Evolutionary conservation across 2,888 invertebrate genomes (phyloP).

Genomic region (Tetranychus truncatus): DNA sequence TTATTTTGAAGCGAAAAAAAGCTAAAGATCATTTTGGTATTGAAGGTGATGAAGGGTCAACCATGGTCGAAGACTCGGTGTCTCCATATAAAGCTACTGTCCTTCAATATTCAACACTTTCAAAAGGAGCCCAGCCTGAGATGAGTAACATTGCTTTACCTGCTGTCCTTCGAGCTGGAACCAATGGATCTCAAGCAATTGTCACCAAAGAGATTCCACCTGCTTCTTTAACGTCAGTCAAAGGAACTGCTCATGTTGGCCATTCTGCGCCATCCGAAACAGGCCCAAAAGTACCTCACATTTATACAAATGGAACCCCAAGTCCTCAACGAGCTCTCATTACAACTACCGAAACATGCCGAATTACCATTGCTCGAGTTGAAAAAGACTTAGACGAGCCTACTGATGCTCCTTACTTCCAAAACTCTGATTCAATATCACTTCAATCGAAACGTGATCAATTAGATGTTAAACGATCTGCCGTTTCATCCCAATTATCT

Average conservation of each 20-base stretch:
- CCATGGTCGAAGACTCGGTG: constrained; percentile 93
- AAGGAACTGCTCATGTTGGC: constrained; percentile 71
- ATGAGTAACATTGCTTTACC: constrained; percentile 19
- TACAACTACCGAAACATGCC: constrained; percentile 71
- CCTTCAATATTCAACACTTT: constrained; percentile 46
- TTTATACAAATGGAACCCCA: constrained; percentile 56
- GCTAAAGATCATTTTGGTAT: constrained; percentile 95
- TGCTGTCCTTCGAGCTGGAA: constrained; percentile 18
- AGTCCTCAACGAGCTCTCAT: constrained; percentile 83
- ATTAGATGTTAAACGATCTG: constrained; percentile 83
- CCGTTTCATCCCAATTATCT: constrained; percentile 85
- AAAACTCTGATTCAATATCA: constrained; percentile 63
- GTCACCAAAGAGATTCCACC: constrained; percentile 52
- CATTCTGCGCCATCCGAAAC: constrained; percentile 48
- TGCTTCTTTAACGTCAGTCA: constrained; percentile 74
- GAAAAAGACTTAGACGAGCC: constrained; percentile 50
- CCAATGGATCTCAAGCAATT: constrained; percentile 18
- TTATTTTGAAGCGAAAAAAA: constrained; percentile 87
- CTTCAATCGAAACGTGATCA: constrained; percentile 84
- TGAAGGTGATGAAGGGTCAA: constrained; percentile 93
- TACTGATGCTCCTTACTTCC: constrained; percentile 45
- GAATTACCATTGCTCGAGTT: constrained; percentile 67
- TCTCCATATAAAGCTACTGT: constrained; percentile 84
- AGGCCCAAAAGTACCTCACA: constrained; percentile 54
- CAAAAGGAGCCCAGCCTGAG: constrained; percentile 22